Percentiles rank a stretch among this genome's conserved stretches.
Evolutionary conservation across 2,113 vertebrate genomes (phyloP).

Genomic region (Austrofundulus limnaeus): DNA sequence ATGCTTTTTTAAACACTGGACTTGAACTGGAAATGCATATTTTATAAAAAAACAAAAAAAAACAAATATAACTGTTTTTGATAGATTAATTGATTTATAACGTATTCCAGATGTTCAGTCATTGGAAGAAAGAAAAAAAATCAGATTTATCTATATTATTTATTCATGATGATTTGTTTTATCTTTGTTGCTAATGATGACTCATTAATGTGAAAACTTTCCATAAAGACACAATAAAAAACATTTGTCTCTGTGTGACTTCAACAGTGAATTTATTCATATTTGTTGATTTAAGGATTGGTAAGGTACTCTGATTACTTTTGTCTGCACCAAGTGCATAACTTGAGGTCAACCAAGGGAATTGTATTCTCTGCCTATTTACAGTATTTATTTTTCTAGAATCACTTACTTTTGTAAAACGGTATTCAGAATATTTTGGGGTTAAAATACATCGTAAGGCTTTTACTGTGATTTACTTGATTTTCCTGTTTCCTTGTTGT

Average conservation of each 20-base stretch:
- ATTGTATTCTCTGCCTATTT: no score
- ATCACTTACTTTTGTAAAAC: no score
- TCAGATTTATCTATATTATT: constrained; percentile 59
- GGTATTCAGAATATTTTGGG: no score
- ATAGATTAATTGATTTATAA: constrained; percentile 71
- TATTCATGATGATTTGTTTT: constrained; percentile 66
- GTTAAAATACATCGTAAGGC: no score
- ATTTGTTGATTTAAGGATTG: no score
- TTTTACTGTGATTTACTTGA: no score
- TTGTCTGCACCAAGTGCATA: no score
- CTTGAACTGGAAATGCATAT: constrained; percentile 59
- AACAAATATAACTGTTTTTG: constrained; percentile 66
- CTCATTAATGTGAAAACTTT: constrained; percentile 77
- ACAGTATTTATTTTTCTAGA: no score
- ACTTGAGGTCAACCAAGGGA: no score
- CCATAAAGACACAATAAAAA: constrained; percentile 77
- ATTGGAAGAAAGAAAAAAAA: constrained; percentile 53
- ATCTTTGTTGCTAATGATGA: constrained; percentile 70
- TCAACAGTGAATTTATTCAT: constrained; percentile 54
- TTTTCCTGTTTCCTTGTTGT: no score
- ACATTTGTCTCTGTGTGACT: constrained; percentile 74
- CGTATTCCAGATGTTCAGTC: constrained; percentile 65
- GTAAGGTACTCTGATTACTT: no score
- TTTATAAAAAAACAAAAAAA: no score
- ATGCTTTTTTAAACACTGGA: constrained; percentile 65